phyloP scores from a whole-genome alignment of 1,140 invertebrate species.

The Caenorhabditis briggsae region DNA sequence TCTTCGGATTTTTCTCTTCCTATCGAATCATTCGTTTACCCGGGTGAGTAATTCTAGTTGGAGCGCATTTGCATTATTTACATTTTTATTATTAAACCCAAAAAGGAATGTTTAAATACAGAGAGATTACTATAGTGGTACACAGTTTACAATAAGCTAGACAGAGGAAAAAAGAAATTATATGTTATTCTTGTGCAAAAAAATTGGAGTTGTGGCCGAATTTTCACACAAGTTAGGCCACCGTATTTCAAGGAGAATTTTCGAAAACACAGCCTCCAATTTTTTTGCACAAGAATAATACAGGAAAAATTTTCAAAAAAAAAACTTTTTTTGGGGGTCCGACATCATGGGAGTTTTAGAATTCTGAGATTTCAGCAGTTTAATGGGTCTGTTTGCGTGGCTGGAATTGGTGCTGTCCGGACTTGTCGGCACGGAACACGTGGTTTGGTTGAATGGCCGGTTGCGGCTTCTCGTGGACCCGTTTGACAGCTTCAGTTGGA shows the following conservation, averaged over 20 bases:
- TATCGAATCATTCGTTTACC: conserved; percentile 31
- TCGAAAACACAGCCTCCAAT: no score
- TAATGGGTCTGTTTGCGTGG: conserved; percentile 52
- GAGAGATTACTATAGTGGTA: background rate
- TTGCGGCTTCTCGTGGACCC: conserved; percentile 53
- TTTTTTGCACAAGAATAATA: no score
- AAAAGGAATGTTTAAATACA: conserved; percentile 47
- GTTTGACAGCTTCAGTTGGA: conserved; percentile 54
- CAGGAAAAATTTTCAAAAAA: no score
- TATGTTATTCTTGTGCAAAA: no score
- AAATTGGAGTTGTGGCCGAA: no score
- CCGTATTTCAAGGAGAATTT: no score
- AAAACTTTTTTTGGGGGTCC: no score
- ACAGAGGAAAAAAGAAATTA: background rate
- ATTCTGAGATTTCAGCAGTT: no score
- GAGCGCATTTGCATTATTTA: background rate
- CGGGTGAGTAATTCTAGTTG: background rate
- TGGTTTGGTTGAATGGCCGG: conserved; percentile 35
- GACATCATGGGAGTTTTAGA: background rate
- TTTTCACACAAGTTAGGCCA: no score
- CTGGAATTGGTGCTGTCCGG: conserved; percentile 51
- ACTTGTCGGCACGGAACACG: conserved; percentile 43
- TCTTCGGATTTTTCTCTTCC: conserved; percentile 17
- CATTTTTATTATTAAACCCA: background rate
- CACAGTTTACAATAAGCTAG: background rate